Percentiles rank a stretch among this genome's conserved stretches.
phyloP scores from a whole-genome alignment of 2,888 invertebrate genomes.

The Tuberolachnus salignus region DNA sequence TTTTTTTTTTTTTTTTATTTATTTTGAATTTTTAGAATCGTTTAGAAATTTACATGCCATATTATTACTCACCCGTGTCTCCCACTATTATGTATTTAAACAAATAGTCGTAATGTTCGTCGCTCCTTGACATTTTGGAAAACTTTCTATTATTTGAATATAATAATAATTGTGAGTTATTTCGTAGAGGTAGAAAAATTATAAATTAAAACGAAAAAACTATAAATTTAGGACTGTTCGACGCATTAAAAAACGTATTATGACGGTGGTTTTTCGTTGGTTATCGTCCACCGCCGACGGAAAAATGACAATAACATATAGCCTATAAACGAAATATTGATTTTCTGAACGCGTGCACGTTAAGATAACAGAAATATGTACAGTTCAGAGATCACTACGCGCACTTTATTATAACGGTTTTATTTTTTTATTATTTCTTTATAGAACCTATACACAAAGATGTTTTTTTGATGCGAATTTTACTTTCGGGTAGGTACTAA shows the following conservation, averaged over 20 bases:
- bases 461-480: not conserved
- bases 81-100: constrained; percentile 49
- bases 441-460: too few relatives aligned
- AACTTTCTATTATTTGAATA: too few relatives aligned
- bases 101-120: constrained; percentile 40
- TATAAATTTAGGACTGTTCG: too few relatives aligned
- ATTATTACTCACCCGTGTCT: constrained; percentile 17
- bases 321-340: constrained; percentile 5
- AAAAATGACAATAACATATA: constrained; percentile 12
- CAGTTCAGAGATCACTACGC: constrained; percentile 40
- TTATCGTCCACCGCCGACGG: not conserved
- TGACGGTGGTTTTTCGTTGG: not conserved
- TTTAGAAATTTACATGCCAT: too few relatives aligned
- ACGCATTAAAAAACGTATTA: not conserved
- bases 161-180: too few relatives aligned
- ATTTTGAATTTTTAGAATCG: too few relatives aligned
- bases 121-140: constrained; percentile 28
- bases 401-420: not conserved
- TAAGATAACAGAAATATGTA: constrained; percentile 25
- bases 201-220: too few relatives aligned
- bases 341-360: constrained; percentile 6
- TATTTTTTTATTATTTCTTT: constrained; percentile 8
- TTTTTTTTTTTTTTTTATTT: too few relatives aligned
- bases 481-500: constrained; percentile 12
- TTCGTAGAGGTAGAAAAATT: too few relatives aligned